phyloP scores from a whole-genome alignment of 1,140 invertebrate species.

The Lysiphlebus fabarum region DNA sequence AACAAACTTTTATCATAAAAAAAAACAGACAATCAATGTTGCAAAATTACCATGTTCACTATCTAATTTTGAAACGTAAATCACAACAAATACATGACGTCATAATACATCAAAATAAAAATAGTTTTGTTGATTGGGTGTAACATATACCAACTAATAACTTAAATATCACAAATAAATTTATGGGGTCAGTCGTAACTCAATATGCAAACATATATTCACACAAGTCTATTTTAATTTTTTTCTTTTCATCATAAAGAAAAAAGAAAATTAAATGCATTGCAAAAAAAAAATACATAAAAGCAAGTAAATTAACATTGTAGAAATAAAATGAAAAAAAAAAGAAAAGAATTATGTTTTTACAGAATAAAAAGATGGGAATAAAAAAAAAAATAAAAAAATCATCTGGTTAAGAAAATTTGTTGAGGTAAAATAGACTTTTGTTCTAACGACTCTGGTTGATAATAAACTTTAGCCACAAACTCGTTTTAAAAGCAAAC shows the following conservation, averaged over 20 bases:
- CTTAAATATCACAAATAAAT: slow-evolving; percentile 35
- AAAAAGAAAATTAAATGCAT: slow-evolving; percentile 1
- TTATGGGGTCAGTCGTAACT: slow-evolving; percentile 50
- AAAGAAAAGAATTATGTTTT: not conserved
- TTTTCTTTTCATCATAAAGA: not conserved
- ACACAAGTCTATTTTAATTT: too few species aligned
- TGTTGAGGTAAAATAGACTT: slow-evolving; percentile 10
- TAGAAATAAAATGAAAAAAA: too few species aligned
- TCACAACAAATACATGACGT: slow-evolving; percentile 43
- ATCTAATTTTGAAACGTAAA: slow-evolving; percentile 45
- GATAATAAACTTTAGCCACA: slow-evolving; percentile 14
- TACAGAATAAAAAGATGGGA: not conserved
- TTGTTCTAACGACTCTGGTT: slow-evolving; percentile 5
- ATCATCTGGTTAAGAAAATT: slow-evolving; percentile 17
- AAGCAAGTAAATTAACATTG: too few species aligned
- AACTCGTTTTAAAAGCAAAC: slow-evolving; percentile 19
- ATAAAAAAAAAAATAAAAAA: slow-evolving; percentile 11
- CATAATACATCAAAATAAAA: slow-evolving; percentile 42
- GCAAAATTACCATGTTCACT: too few species aligned
- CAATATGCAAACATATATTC: slow-evolving; percentile 17
- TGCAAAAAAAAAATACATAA: not conserved
- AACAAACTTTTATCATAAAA: too few species aligned
- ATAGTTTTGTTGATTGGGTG: slow-evolving; percentile 43
- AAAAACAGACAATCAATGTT: too few species aligned
- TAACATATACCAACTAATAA: slow-evolving; percentile 48